Evolutionary conservation across 2,113 vertebrate species (phyloP), one percentile per base, ranked within the genome.

Genomic region (Tursiops truncatus): DNA sequence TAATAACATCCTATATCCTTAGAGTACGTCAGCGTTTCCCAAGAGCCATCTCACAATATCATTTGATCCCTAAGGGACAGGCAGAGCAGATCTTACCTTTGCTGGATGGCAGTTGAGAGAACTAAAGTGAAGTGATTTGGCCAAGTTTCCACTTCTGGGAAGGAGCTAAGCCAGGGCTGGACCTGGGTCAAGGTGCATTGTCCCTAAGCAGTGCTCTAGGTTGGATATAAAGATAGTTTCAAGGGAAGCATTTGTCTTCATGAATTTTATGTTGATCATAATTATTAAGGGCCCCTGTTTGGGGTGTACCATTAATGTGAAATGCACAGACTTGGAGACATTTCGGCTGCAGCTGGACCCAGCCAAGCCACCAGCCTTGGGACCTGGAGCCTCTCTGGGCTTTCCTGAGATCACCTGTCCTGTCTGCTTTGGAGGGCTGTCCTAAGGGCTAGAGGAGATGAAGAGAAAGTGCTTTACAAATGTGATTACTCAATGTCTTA

Each of bases 391-490:
- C 33, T 67, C 44, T 81, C 70, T 81, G 86, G 60, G 4, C 21
- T 41, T 82, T 31, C 53, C 38, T 17, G 17, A 68, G 18, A 62
- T 31, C 23, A 31, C 41, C 26, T 85, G 14, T 18, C 38, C 62
- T 33, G 8, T 10, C 53, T 5, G 62, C 21, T 10, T 67, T 12
- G 15, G 21, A 71, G 58, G 14, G 3, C 23, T 84, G 31, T 63
- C 81, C 15, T 41, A 41, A 84, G 53, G 70, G 76, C 36, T 60
- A 73, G 47, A 81, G 65, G 74, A 88, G 58, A 81, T 44, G 44
- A 95, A 93, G 63, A 89, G 84, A 96, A 71, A 91, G 33, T 21
- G 50, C 38, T 86, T 96, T 92, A 68, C 62, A 74, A 83, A 95
- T 33, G 23, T 86, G 73, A 56, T 67, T 77, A 50, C 86, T 88